Evolutionary conservation across 2,888 invertebrate genomes (phyloP), one percentile per base, ranked within the genome.

Genomic region (Flexamia atlantica): DNA sequence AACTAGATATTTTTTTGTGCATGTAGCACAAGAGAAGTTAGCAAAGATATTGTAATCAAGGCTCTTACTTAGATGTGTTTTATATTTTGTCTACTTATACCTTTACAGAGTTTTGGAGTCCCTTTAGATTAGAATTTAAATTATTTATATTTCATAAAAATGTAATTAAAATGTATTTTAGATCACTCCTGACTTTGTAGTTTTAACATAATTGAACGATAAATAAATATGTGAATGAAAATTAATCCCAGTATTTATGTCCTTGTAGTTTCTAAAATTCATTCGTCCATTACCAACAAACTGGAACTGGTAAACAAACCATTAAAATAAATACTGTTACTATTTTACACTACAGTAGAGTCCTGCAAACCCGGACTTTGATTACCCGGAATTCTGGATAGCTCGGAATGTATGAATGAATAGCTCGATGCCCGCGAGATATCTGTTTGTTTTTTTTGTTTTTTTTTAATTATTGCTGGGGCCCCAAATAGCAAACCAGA

Each of bases 41-140:
- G 17, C 53, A 53, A 53, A 53, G 46, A 2, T 12, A 53, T 23
- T 9, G 14, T 14, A 46, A 12, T 14, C 46, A 53, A 53, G 53
- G 20, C 20, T 53, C 53, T 53, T 7, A 50, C 40, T 40, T 57
- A 25, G 57, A 64, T 64, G 9, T 28, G 28, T 28, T 64, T 64
- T 64, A 64, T 64, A 64, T 64, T 64, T 64, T 64, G 25, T 64
- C 64, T 64, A 28, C 28, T 64, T 64, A 25, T 23, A 57, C 57
- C 57, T 7, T n/a, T n/a, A 57, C 28, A 64, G 14, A 25, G 28
- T 28, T 64, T 64, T 28, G 30, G 17, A 64, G 10, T 30, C 25
- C 64, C 64, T 23, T 23, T 64, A 64, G 64, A 64, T 17, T 64
- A 64, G 64, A 64, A 30, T 57, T 57, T 12, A 57, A 20, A 23